phyloP scores from a whole-genome alignment of 2,888 invertebrate species.

The Meteorus cinctellus region DNA sequence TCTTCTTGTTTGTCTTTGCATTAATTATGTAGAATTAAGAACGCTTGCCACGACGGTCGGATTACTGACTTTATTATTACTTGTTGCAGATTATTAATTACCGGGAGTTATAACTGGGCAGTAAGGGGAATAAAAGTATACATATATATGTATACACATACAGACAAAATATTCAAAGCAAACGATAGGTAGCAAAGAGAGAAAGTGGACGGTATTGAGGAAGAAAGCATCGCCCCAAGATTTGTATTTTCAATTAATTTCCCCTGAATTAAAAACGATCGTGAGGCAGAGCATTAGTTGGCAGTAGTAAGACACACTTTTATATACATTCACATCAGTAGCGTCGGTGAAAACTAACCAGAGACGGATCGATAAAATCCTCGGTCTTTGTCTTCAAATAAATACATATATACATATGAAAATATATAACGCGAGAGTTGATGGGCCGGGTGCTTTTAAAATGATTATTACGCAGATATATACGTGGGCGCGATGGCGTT shows the following conservation, averaged over 20 bases:
- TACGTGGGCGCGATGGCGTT: constrained; percentile 32
- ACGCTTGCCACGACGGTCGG: constrained; percentile 64
- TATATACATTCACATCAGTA: neutral
- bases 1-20: constrained; percentile 72
- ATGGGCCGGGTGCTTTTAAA: constrained; percentile 16
- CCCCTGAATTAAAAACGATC: constrained; percentile 64
- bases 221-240: constrained; percentile 52
- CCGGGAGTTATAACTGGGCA: constrained; percentile 64
- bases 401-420: neutral
- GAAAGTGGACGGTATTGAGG: constrained; percentile 38
- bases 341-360: constrained; percentile 15
- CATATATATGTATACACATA: neutral
- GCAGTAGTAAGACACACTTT: neutral
- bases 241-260: constrained; percentile 70
- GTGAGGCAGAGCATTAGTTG: constrained; percentile 48
- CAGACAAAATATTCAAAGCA: constrained; percentile 18
- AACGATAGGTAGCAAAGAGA: constrained; percentile 30
- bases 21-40: constrained; percentile 73
- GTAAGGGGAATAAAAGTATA: constrained; percentile 24
- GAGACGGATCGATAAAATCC: constrained; percentile 48
- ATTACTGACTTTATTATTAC: constrained; percentile 72
- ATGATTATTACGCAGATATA: neutral
- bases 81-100: constrained; percentile 73
- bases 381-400: constrained; percentile 21
- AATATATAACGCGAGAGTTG: constrained; percentile 31